Base-by-base conservation (phyloP, 2,888 invertebrate species). In the Coelopa pilipes region DNA sequence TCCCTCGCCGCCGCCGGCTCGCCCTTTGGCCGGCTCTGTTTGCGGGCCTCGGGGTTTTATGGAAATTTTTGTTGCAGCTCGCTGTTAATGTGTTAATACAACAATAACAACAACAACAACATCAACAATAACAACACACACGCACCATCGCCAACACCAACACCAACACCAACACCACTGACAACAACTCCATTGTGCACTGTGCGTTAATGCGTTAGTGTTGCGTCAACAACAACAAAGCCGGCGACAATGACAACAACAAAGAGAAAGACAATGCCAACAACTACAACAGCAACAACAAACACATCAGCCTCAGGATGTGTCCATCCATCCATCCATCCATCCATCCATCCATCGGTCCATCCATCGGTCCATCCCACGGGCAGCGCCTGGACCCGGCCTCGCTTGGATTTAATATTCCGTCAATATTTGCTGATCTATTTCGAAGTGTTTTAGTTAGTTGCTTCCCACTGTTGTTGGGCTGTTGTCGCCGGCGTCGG, bases 21-120 rank as follows among this genome's bases (percentile, higher is more conserved):
- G 53, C 60, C 70, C 73, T 66, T 47, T 66, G 66, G 47, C 62
- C 34, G 34, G 34, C 24, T 34, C 34, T 34, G 62, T 62, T 62
- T 21, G 24, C 62, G 34, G 24, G 24, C 62, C 74, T 77, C 77
- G 79, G 80, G 79, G 75, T 79, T 81, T 82, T 84, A 84, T 85
- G 84, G 81, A 82, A 85, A 83, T 84, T 82, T 84, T 85, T 85
- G 85, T 84, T 85, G 84, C 84, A 85, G 81, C 83, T 81, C 83
- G 79, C 81, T 84, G 85, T 82, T 85, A 85, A 85, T 85, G 85
- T 84, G 85, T 84, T 85, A 84, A 85, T 83, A 85, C 83, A 85
- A 84, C 85, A 84, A 55, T 34, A 24, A 66, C 34, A 34, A 34
- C 34, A 34, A 7, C 34, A 81, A 77, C 72, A 57, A 57, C 57